Evolutionary conservation across 2,113 vertebrate genomes (phyloP), one percentile per base, ranked within the genome.

Genomic region (Girardinichthys multiradiatus): DNA sequence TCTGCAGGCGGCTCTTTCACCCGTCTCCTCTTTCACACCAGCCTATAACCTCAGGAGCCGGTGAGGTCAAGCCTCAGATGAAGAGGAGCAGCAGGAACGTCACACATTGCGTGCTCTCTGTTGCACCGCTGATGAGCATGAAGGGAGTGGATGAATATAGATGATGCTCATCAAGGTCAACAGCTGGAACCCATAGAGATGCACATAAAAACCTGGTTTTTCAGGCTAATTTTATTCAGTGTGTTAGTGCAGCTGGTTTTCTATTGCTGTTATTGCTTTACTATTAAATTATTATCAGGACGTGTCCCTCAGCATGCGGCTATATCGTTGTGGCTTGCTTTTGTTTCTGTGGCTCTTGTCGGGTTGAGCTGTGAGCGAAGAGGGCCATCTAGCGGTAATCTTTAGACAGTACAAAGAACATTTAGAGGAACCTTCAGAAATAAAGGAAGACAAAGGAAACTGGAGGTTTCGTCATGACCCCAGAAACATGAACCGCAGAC

Each of bases 361-460:
- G 3, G 72, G 29, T 33, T 21, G 19, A 31, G 30, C 9, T 67
- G 76, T 51, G 61, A 83, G 80, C 70, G 11, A 54, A 73, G 82
- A 79, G 90, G 79, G 86, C 94, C 93, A 92, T 82, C 92, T 94
- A 92, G 88, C 63, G 92, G 76, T 68, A 62, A 57, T 54, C 24
- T 24, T 63, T 7, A 67, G 85, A 74, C 81, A 91, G 90, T 93
- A 85, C 92, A 94, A 48, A 59, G 21, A 61, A 64, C 30, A 5
- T 27, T 57, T 26, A 10, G 27, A 42, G 54, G n/a, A 60, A 63
- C 29, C 3, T 26, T 62, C 27, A 11, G 28, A 63, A 70, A 85
- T 79, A 27, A 57, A 76, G 60, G 62, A 79, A 72, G 73, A 68
- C 28, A 72, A 75, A 78, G 35, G 39, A 75, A 72, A 63, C 76